phyloP scores from a whole-genome alignment of 2,888 invertebrate species.

The Conus canariensis region DNA sequence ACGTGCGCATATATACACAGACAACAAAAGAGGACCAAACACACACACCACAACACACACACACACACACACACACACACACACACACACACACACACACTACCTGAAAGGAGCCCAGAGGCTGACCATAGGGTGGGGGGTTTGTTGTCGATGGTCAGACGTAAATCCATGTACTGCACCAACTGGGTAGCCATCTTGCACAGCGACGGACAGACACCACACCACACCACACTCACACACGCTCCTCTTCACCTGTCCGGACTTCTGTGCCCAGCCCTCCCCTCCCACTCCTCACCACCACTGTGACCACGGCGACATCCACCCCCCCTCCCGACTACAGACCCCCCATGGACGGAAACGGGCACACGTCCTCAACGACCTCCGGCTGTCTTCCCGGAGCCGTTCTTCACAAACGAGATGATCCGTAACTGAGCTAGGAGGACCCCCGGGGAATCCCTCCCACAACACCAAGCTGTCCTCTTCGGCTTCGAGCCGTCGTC shows the following conservation, averaged over 20 bases:
- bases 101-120: slow-evolving; percentile 57
- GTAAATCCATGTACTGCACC: slow-evolving; percentile 70
- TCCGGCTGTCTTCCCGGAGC: too few species aligned
- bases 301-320: neutral
- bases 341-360: too few species aligned
- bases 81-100: neutral
- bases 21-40: too few species aligned
- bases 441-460: too few species aligned
- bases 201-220: neutral
- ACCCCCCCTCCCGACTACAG: neutral
- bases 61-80: slow-evolving; percentile 19
- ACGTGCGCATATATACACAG: neutral
- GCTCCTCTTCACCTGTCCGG: too few species aligned
- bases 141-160: slow-evolving; percentile 67
- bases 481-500: too few species aligned
- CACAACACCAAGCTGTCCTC: too few species aligned
- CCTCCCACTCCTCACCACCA: too few species aligned
- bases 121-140: slow-evolving; percentile 60
- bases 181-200: slow-evolving; percentile 65
- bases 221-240: neutral
- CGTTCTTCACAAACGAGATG: too few species aligned
- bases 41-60: slow-evolving; percentile 1
- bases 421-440: too few species aligned
- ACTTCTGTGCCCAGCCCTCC: too few species aligned
- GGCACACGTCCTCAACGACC: too few species aligned